Base-by-base conservation (phyloP, 1,140 invertebrate genomes). In the Tribolium madens region DNA sequence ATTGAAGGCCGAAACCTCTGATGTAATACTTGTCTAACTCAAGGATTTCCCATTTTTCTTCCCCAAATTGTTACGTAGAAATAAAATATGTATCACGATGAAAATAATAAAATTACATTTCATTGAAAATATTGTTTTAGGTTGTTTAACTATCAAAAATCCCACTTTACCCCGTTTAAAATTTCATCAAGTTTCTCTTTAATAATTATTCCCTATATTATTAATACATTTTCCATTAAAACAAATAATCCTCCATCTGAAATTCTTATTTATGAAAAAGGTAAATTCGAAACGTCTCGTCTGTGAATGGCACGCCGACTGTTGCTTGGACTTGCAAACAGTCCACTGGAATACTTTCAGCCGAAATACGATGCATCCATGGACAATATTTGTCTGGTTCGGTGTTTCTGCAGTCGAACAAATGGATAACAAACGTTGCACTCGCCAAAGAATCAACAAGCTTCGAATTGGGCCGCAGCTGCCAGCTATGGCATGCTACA, bases 401-500 rank as follows among this genome's bases (percentile, higher is more conserved):
- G 78, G 78, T 76, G 78, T 71, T 76, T 48, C n/a, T 17, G 17
- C 31, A 48, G 31, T 57, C 9, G 71, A 57, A 64, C 78, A 79
- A 69, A 13, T 36, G 36, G 15, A 13, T 73, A 4, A 46, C 14
- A 18, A 47, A 31, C 36, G 53, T 73, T n/a, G 6, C 26, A 26
- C 2, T 33, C 7, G 70, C 3, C 4, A 13, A 33, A 46, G 47
- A 17, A 18, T 10, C 13, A 15, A 12, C n/a, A 64, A 52, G 14
- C 42, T 26, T 69, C 52, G 13, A 13, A n/a, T 12, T 76, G 75
- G 50, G 14, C 75, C 15, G 42, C 64, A 70, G 14, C 60, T 57
- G 57, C 71, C 75, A 76, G 70, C 78, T 79, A 76, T 76, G 78
- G 75, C 78, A 79, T 79, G 78, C 78, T 76, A 79, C 71, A 79